These are phyloP conservation scores for Ondatra zibethicus DNA, from an alignment of 2,113 vertebrate species.

Conservation along the genomic window DNA sequence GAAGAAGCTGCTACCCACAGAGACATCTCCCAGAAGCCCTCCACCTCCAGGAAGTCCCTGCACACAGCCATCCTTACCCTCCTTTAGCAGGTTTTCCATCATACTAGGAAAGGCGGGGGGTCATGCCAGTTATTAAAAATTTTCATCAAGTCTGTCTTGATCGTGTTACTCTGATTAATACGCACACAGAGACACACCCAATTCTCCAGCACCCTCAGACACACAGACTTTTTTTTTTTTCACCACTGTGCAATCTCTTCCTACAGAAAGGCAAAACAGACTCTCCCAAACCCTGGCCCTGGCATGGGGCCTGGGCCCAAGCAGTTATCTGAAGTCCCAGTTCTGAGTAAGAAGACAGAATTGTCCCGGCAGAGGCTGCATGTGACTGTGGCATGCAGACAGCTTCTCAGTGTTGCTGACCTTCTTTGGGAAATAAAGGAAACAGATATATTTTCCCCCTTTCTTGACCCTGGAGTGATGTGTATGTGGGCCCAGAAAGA, in stretches of 20 bases:
- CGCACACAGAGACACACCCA: neutral
- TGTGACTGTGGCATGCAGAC: neutral
- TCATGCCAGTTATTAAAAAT: neutral
- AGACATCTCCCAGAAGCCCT: neutral
- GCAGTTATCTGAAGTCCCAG: neutral
- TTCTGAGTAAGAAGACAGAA: neutral
- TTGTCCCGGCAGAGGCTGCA: neutral
- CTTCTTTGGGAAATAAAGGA: constrained; percentile 59
- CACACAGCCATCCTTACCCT: neutral
- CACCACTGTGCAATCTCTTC: no score
- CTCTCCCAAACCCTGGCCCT: fast-evolving
- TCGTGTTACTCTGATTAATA: constrained; percentile 44
- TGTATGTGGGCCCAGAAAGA: neutral
- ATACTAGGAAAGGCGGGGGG: neutral
- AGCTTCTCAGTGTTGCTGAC: neutral
- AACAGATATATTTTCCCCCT: neutral
- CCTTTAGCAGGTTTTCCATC: neutral
- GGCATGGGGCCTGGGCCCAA: neutral
- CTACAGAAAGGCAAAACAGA: neutral
- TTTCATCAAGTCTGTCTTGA: neutral
- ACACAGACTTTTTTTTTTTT: no score
- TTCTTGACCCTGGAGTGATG: constrained; percentile 45
- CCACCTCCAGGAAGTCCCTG: neutral
- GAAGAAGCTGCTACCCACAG: neutral
- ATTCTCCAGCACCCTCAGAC: neutral